Conservation (phyloP, 2,113 vertebrate genomes). For the Oryzias curvinotus region DNA sequence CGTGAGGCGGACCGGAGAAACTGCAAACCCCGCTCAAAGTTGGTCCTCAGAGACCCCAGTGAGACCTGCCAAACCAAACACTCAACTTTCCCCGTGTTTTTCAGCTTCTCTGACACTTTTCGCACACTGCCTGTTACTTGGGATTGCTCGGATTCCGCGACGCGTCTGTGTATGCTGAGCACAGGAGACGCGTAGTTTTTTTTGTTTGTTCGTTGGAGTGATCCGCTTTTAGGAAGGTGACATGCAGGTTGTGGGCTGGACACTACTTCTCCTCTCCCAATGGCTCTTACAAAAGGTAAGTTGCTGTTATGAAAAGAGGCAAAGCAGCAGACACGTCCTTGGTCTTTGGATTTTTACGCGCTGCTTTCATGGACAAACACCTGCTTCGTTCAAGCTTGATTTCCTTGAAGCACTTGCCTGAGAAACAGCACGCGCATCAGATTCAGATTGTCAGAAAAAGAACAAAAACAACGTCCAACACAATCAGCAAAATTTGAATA, state of each 20-base stretch:
- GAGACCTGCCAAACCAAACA: constrained; percentile 30
- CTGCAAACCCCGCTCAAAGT: constrained; percentile 61
- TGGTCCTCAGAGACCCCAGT: constrained; percentile 26
- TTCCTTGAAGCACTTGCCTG: too few relatives aligned
- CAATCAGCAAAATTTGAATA: background rate
- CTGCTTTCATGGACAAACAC: too few relatives aligned
- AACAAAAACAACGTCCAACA: background rate
- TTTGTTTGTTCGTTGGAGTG: constrained; percentile 50
- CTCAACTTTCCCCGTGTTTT: constrained; percentile 36
- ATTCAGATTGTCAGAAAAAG: background rate
- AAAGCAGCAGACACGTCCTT: background rate
- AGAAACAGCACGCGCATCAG: background rate
- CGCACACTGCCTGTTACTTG: constrained; percentile 29
- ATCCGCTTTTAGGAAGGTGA: constrained; percentile 73
- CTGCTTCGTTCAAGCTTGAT: too few relatives aligned
- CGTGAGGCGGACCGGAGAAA: constrained; percentile 60
- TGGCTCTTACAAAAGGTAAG: constrained; percentile 80
- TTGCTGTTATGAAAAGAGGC: background rate
- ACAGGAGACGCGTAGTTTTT: constrained; percentile 70
- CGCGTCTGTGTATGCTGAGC: constrained; percentile 72
- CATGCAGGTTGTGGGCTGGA: constrained; percentile 82
- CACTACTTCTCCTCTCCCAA: constrained; percentile 74
- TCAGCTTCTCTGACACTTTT: constrained; percentile 32
- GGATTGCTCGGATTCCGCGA: constrained; percentile 63
- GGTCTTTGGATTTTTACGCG: background rate